These are phyloP conservation scores for Argyra leucocephala DNA, from an alignment of 2,888 invertebrate species.

Conservation along the genomic window DNA sequence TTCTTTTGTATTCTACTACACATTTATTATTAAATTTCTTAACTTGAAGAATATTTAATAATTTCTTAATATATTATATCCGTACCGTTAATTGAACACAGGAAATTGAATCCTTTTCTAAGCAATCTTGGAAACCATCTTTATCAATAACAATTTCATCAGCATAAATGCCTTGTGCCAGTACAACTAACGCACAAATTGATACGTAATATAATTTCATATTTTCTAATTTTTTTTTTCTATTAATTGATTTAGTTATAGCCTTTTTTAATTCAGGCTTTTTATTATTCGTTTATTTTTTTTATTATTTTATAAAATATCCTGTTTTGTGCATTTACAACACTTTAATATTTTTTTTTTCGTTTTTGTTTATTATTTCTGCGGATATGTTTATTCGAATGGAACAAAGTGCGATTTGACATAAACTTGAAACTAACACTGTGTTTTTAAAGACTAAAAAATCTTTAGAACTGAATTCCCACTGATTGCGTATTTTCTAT, in stretches of 20 bases:
- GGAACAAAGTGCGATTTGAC: conserved; percentile 46
- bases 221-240: conserved; percentile 21
- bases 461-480: conserved; percentile 6
- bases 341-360: neutral
- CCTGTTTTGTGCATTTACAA: too few relatives aligned
- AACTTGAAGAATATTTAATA: conserved; percentile 13
- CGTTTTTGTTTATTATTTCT: conserved; percentile 20
- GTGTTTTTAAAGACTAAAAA: conserved; percentile 42
- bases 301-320: neutral
- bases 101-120: conserved; percentile 53
- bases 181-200: conserved; percentile 37
- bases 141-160: conserved; percentile 21
- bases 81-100: conserved; percentile 53
- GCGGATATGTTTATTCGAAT: conserved; percentile 44
- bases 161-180: conserved; percentile 34
- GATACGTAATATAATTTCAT: conserved; percentile 40
- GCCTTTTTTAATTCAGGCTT: too few relatives aligned
- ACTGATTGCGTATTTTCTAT: conserved; percentile 32
- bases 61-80: conserved; percentile 28
- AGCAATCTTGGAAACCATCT: conserved; percentile 41
- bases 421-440: conserved; percentile 42
- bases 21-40: neutral
- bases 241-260: neutral
- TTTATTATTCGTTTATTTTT: conserved; percentile 1
- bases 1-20: conserved; percentile 19